phyloP scores from a whole-genome alignment of 1,140 invertebrate species.

The Camponotus floridanus region DNA sequence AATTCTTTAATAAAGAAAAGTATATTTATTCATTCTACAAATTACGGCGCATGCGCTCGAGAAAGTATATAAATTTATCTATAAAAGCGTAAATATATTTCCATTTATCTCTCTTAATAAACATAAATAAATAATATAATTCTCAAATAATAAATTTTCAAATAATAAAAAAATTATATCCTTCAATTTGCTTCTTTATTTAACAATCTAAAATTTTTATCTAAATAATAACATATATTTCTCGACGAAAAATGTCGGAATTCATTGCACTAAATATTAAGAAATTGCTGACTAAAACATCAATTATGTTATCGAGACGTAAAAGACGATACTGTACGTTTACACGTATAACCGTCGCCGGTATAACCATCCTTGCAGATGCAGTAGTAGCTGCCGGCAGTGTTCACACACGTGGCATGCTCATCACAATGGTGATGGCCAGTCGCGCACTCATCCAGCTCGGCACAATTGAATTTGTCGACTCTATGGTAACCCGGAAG shows the following conservation, averaged over 20 bases:
- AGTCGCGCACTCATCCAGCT: slow-evolving; percentile 92
- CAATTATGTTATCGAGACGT: not conserved
- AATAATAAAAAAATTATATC: not conserved
- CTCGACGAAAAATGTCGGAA: not conserved
- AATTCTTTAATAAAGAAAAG: not conserved
- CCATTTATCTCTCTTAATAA: not conserved
- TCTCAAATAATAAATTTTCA: not conserved
- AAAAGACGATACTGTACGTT: slow-evolving; percentile 86
- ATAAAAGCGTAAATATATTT: not conserved
- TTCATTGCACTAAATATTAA: not conserved
- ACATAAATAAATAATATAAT: not conserved
- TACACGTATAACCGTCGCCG: slow-evolving; percentile 93
- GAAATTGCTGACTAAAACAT: slow-evolving; percentile 9
- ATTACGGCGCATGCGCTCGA: not conserved
- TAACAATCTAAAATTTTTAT: not conserved
- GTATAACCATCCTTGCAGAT: slow-evolving; percentile 93
- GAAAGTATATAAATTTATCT: not conserved
- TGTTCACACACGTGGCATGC: slow-evolving; percentile 94
- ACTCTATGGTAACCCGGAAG: slow-evolving; percentile 91
- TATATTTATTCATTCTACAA: slow-evolving; percentile 7
- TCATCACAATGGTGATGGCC: slow-evolving; percentile 91
- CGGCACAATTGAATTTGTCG: slow-evolving; percentile 93
- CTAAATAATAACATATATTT: not conserved
- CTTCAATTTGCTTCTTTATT: slow-evolving; percentile 10
- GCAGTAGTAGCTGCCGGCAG: slow-evolving; percentile 94